A percentile compares a stretch with the other conserved stretches of the same genome.
phyloP scores from a whole-genome alignment of 2,797 vertebrate genomes.

The Poecilia gillii region DNA sequence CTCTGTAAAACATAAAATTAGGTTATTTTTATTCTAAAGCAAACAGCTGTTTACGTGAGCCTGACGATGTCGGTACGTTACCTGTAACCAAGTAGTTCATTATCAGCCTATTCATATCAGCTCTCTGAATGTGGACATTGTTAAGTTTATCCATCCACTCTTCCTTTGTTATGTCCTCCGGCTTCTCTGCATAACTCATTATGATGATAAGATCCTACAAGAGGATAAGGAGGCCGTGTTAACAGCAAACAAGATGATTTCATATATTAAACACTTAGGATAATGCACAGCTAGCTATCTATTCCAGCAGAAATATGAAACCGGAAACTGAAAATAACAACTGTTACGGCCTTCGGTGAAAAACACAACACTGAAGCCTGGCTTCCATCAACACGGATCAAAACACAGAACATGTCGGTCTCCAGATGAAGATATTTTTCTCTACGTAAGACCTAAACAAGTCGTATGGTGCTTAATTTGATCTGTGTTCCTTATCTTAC shows the following conservation, averaged over 20 bases:
- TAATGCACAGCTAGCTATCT: not conserved
- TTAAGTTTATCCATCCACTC: slow-evolving; percentile 99
- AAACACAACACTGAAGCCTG: slow-evolving; percentile 75
- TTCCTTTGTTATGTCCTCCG: slow-evolving; percentile 96
- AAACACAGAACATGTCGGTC: slow-evolving; percentile 56
- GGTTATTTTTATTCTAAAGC: not conserved
- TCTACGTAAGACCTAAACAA: not conserved
- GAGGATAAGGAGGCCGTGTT: not conserved
- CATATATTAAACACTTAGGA: not conserved
- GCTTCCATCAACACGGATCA: slow-evolving; percentile 48
- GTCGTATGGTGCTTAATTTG: not conserved
- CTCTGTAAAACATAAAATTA: slow-evolving; percentile 77
- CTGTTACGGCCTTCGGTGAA: slow-evolving; percentile 59
- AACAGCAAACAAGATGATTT: not conserved
- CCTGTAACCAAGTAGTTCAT: slow-evolving; percentile 99
- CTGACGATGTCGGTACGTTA: slow-evolving; percentile 50
- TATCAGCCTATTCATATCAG: slow-evolving; percentile 98
- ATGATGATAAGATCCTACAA: slow-evolving; percentile 72
- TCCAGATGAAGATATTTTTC: slow-evolving; percentile 1
- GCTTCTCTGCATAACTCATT: slow-evolving; percentile 99
- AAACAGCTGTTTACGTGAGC: not conserved
- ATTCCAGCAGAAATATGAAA: slow-evolving; percentile 12
- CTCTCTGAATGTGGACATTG: slow-evolving; percentile 97
- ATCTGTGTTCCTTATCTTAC: not conserved
- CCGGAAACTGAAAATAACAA: slow-evolving; percentile 39